These are phyloP conservation scores for Sinocyclocheilus grahami DNA, from an alignment of 2,113 vertebrate species.

Conservation along the genomic window DNA sequence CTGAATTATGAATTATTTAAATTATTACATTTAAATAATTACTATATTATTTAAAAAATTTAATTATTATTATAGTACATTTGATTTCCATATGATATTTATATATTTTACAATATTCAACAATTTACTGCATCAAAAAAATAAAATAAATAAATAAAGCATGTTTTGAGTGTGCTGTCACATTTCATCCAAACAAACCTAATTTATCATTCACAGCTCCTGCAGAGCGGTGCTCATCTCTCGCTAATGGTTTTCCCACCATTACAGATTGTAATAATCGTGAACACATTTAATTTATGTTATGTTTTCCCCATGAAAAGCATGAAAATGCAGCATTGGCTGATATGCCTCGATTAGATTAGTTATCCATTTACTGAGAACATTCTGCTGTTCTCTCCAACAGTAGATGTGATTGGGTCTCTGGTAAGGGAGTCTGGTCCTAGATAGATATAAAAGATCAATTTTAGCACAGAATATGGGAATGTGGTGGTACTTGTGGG, in stretches of 20 bases:
- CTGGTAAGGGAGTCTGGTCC: background rate
- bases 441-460: slow-evolving; percentile 43
- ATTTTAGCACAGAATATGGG: slow-evolving; percentile 48
- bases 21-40: too few species aligned
- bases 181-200: background rate
- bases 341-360: background rate
- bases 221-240: slow-evolving; percentile 5
- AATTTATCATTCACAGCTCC: slow-evolving; percentile 28
- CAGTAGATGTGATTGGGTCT: background rate
- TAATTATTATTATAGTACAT: too few species aligned
- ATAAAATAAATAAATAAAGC: background rate
- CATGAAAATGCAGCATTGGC: slow-evolving; percentile 51
- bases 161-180: background rate
- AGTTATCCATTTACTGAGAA: slow-evolving; percentile 17
- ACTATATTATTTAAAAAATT: too few species aligned
- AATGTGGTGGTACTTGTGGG: slow-evolving; percentile 30
- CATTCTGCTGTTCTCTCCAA: background rate
- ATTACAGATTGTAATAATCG: slow-evolving; percentile 5
- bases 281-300: slow-evolving; percentile 57
- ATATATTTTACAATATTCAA: too few species aligned
- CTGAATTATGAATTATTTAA: too few species aligned
- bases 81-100: too few species aligned
- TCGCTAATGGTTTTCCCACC: slow-evolving; percentile 18
- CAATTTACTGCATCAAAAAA: too few species aligned
- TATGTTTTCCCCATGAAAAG: slow-evolving; percentile 31